Evolutionary conservation across 2,888 invertebrate species (phyloP).

Genomic region (Stramonita haemastoma): DNA sequence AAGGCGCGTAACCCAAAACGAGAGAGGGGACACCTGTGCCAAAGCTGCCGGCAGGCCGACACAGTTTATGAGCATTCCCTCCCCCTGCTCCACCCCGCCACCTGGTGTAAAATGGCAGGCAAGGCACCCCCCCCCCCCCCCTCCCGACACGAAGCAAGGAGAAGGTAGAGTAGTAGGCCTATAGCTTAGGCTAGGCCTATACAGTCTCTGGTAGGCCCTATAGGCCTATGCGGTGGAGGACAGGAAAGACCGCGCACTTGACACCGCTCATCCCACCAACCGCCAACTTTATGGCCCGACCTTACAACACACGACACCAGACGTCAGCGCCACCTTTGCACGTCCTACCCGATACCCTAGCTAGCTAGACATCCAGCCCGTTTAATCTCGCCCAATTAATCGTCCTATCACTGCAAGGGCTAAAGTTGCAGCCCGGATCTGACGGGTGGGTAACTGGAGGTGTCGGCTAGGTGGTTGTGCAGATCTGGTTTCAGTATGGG

Average conservation of each 20-base stretch:
- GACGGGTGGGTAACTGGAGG: slow-evolving; percentile 4
- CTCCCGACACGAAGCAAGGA: too few species aligned
- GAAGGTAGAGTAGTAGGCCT: too few species aligned
- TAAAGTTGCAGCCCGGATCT: neutral
- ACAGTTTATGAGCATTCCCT: neutral
- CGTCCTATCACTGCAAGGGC: slow-evolving; percentile 16
- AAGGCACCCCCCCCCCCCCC: too few species aligned
- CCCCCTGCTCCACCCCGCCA: neutral
- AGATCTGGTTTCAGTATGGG: neutral
- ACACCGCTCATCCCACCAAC: neutral
- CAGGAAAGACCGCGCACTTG: neutral
- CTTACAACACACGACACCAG: neutral
- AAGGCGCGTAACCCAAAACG: neutral
- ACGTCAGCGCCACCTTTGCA: neutral
- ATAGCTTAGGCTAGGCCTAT: too few species aligned
- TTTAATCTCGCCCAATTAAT: slow-evolving; percentile 28
- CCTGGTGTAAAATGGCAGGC: neutral
- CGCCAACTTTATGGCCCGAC: neutral
- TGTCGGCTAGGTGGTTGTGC: neutral
- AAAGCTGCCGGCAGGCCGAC: neutral
- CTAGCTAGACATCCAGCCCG: neutral
- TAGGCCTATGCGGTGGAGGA: neutral
- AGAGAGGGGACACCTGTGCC: neutral
- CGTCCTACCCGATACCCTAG: neutral
- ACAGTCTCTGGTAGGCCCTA: too few species aligned